A percentile compares a stretch with the other conserved stretches of the same genome.
Evolutionary conservation across 2,113 vertebrate genomes (phyloP).

Genomic region (Parus major): DNA sequence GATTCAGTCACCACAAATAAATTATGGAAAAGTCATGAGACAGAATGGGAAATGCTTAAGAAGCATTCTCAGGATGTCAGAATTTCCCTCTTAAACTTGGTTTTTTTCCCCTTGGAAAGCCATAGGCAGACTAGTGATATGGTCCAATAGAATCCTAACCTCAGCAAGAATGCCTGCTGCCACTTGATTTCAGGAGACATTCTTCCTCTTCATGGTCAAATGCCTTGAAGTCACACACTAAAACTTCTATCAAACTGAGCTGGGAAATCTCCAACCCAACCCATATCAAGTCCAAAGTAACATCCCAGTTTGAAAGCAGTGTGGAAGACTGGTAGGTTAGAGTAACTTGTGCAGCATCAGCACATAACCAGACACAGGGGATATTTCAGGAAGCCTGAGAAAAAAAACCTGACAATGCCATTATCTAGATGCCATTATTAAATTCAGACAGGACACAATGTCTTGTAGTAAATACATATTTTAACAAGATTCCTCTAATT

Average conservation of each 20-base stretch:
- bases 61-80: not conserved
- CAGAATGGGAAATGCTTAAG: not conserved
- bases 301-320: conserved; percentile 35
- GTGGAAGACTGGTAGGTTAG: conserved; percentile 22
- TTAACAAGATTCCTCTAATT: not conserved
- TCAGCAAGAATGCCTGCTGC: not conserved
- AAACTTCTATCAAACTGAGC: not conserved
- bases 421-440: not conserved
- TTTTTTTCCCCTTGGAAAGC: not conserved
- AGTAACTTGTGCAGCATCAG: not conserved
- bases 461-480: not conserved
- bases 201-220: not conserved
- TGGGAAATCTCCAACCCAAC: not conserved
- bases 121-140: not conserved
- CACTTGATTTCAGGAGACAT: not conserved
- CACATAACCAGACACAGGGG: not conserved
- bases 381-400: not conserved
- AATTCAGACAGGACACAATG: not conserved
- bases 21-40: not conserved
- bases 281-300: not conserved
- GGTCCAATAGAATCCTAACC: not conserved
- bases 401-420: not conserved
- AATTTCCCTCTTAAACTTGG: not conserved
- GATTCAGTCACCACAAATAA: not conserved
- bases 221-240: not conserved